A percentile compares a stretch with the other conserved stretches of the same genome.
Conservation (phyloP, 2,113 vertebrate genomes). For the Petromus typicus region DNA sequence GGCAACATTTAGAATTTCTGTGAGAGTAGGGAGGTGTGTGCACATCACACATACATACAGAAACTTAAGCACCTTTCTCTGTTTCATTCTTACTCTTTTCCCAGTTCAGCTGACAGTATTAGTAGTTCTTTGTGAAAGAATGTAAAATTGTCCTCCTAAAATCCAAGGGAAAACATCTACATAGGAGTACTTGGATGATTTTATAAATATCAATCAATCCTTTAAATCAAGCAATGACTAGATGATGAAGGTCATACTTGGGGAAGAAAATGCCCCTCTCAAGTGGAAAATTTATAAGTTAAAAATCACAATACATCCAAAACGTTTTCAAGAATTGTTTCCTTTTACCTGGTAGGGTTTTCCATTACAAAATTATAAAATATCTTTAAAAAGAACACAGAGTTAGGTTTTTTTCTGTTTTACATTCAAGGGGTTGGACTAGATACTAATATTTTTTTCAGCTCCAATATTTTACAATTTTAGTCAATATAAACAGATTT, state of each 20-base stretch:
- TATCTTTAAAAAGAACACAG: slow-evolving; percentile 47
- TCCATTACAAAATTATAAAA: slow-evolving; percentile 67
- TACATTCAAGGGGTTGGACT: slow-evolving; percentile 16
- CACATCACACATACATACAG: not conserved
- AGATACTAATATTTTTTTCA: slow-evolving; percentile 19
- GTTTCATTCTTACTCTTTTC: slow-evolving; percentile 20
- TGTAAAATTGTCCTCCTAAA: not conserved
- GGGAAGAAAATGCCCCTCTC: slow-evolving; percentile 1
- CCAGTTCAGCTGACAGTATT: not conserved
- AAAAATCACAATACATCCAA: slow-evolving; percentile 67
- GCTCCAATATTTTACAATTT: slow-evolving; percentile 38
- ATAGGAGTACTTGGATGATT: not conserved
- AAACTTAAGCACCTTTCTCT: not conserved
- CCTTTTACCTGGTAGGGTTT: slow-evolving; percentile 44
- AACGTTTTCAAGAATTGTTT: slow-evolving; percentile 61
- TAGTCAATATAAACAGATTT: slow-evolving; percentile 9
- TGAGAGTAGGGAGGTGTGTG: not conserved
- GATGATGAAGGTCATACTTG: not conserved
- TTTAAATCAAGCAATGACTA: not conserved
- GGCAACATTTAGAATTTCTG: not conserved
- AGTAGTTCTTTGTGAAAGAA: slow-evolving; percentile 3
- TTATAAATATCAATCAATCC: slow-evolving; percentile 31
- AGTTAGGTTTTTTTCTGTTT: slow-evolving; percentile 28
- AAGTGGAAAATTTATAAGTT: slow-evolving; percentile 63
- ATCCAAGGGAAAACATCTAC: slow-evolving; percentile 34